phyloP scores from a whole-genome alignment of 2,797 vertebrate species.

The Sternotherus odoratus region DNA sequence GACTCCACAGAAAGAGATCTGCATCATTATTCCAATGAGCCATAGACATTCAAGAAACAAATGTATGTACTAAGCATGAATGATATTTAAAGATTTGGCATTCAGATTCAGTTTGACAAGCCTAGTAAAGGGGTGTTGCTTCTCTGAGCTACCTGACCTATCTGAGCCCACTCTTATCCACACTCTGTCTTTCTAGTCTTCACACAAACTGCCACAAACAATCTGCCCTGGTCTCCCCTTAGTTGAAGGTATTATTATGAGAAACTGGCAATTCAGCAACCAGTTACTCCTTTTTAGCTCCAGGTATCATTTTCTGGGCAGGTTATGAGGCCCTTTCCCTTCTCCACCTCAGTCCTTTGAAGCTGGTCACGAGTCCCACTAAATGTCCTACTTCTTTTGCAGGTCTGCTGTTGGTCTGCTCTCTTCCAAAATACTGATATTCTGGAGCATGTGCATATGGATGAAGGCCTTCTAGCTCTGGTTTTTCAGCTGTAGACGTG shows the following conservation, averaged over 20 bases:
- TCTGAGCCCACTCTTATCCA: background rate
- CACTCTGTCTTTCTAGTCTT: slow-evolving; percentile 5
- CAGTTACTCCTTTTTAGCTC: background rate
- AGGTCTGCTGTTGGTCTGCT: background rate
- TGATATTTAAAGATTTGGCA: background rate
- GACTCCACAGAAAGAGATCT: slow-evolving; percentile 4
- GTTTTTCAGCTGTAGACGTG: background rate
- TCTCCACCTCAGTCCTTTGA: background rate
- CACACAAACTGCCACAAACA: background rate
- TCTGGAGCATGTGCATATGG: background rate
- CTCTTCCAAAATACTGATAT: background rate
- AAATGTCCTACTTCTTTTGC: background rate
- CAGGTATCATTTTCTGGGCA: background rate
- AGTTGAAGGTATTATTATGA: background rate
- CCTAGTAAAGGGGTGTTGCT: background rate
- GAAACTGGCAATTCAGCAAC: background rate
- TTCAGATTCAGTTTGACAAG: background rate
- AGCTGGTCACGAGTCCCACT: background rate
- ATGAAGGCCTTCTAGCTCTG: background rate
- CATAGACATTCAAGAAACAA: background rate
- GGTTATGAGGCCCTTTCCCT: background rate
- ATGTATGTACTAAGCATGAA: background rate
- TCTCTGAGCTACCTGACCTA: background rate
- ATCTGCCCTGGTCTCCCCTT: background rate
- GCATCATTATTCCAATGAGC: slow-evolving; percentile 33